These are phyloP conservation scores for Heliconius ethilla DNA, from an alignment of 2,888 invertebrate species.

Conservation along the genomic window DNA sequence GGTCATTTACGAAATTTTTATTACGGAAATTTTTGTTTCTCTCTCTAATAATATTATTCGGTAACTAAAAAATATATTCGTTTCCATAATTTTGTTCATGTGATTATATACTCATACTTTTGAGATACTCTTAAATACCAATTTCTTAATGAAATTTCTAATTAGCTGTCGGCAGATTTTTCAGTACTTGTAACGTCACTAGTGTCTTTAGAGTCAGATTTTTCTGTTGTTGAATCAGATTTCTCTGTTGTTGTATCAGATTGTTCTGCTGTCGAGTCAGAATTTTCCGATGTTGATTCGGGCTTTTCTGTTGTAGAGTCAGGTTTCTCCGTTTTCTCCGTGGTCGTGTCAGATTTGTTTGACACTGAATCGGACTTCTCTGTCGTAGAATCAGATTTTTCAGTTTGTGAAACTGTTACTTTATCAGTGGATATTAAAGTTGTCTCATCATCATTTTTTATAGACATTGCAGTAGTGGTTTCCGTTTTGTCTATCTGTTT, in stretches of 20 bases:
- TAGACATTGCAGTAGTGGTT: not conserved
- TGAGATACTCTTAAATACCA: too few relatives aligned
- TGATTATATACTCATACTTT: too few relatives aligned
- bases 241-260: not conserved
- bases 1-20: too few relatives aligned
- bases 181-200: slow-evolving; percentile 15
- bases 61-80: too few relatives aligned
- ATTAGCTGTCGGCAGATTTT: slow-evolving; percentile 16
- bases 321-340: not conserved
- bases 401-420: not conserved
- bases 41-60: too few relatives aligned
- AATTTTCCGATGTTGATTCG: not conserved
- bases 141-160: not conserved
- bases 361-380: not conserved
- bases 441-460: not conserved
- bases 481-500: not conserved
- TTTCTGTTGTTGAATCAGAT: not conserved
- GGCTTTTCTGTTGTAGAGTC: not conserved
- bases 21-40: too few relatives aligned
- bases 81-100: too few relatives aligned
- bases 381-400: not conserved
- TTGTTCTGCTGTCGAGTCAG: not conserved
- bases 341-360: not conserved
- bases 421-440: not conserved
- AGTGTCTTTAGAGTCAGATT: slow-evolving; percentile 5